Base-by-base conservation (phyloP, 1,140 invertebrate species). In the Drosophila paulistorum region DNA sequence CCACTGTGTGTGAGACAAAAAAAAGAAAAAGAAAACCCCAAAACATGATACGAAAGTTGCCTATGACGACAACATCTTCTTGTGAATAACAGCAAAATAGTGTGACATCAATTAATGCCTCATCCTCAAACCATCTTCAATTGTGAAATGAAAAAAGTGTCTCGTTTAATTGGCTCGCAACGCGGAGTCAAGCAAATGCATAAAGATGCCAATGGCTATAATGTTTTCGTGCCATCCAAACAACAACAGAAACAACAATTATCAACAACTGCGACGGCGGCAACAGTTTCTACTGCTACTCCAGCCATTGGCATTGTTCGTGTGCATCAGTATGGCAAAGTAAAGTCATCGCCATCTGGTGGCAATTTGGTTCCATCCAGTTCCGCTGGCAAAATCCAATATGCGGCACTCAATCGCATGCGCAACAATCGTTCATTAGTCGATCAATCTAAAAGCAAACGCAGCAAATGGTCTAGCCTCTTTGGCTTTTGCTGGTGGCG, bases 331-430 rank as follows among this genome's bases (percentile, higher is more conserved):
- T 85, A 85, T 69, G 78, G 79, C 69, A 71, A 68, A 60, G 55
- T 23, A 9, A 78, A 57, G 54, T 30, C 72, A n/a, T 14, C 55
- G 39, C 55, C 78, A 39, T 23, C 68, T 57, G 68, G 65, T 10
- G 54, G 41, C 14, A 54, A 55, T 7, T 33, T 2, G 17, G 9
- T 73, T 58, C 77, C 76, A 60, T 71, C 64, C 70, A 74, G 79
- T 65, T 68, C 74, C 54, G 61, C 80, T 13, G 86, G 77, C 4
- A 87, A 81, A 71, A 90, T 91, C 23, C 87, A 91, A 65, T 91
- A 91, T 66, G 87, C 90, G 14, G 90, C 90, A 9, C 55, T 91
- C 0, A 89, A 91, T 75, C 90, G 90, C 45, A 78, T 79, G 79
- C 81, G 90, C 51, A 81, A 76, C 61, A 90, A 69, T 41, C 45